phyloP scores from a whole-genome alignment of 2,797 vertebrate genomes.

The Bradypodion ventrale region DNA sequence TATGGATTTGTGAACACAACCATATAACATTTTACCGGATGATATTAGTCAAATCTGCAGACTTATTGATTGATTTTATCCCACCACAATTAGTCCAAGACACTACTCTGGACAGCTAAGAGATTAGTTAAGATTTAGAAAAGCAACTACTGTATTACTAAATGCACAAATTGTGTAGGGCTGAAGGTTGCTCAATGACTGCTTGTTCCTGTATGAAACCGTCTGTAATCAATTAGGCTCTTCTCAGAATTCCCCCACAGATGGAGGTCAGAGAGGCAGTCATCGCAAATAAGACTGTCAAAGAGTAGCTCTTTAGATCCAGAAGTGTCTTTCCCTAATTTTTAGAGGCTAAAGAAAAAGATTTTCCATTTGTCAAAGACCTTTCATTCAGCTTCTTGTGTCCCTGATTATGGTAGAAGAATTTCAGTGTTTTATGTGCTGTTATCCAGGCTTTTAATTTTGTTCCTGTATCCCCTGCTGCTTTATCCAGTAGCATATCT shows the following conservation, averaged over 20 bases:
- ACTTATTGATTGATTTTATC: too few species aligned
- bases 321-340: background rate
- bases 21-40: background rate
- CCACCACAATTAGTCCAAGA: too few species aligned
- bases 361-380: background rate
- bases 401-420: too few species aligned
- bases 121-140: background rate
- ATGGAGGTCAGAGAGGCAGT: background rate
- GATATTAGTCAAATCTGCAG: too few species aligned
- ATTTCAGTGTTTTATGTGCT: too few species aligned
- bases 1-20: background rate
- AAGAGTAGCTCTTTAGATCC: background rate
- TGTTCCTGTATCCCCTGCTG: too few species aligned
- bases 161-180: background rate
- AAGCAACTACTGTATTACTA: background rate
- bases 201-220: background rate
- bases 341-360: background rate
- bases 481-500: too few species aligned
- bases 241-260: background rate
- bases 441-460: too few species aligned
- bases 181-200: background rate
- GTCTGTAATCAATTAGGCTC: background rate
- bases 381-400: too few species aligned
- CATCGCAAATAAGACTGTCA: background rate
- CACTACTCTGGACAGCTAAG: too few species aligned